Percentiles rank a stretch among this genome's conserved stretches.
These are phyloP conservation scores for Gonocerus acuteangulatus DNA, from an alignment of 2,888 invertebrate genomes.

Conservation along the genomic window DNA sequence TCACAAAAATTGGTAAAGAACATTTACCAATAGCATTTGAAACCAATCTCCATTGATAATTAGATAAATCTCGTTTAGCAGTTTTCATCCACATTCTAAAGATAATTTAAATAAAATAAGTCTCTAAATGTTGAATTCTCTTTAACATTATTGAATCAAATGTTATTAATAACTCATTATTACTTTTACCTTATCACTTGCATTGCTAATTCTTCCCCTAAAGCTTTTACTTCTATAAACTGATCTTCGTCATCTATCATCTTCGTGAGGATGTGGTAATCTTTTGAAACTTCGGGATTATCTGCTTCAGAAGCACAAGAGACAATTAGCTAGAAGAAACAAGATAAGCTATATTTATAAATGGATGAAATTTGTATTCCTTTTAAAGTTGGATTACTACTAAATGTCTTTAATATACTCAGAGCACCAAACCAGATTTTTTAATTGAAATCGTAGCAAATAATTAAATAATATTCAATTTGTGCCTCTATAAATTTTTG, in stretches of 20 bases:
- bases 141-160: too few species aligned
- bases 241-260: constrained; percentile 85
- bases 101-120: constrained; percentile 14
- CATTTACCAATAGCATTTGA: constrained; percentile 88
- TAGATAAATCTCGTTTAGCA: constrained; percentile 77
- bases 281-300: constrained; percentile 77
- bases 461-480: too few species aligned
- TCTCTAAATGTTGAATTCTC: background rate
- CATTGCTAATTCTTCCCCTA: constrained; percentile 90
- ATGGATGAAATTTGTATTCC: background rate
- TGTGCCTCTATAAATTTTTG: too few species aligned
- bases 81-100: constrained; percentile 84
- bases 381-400: background rate
- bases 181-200: constrained; percentile 66
- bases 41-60: constrained; percentile 90
- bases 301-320: constrained; percentile 83
- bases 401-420: background rate
- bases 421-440: too few species aligned
- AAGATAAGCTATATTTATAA: too few species aligned
- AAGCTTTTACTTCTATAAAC: constrained; percentile 79
- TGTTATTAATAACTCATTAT: too few species aligned
- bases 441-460: too few species aligned
- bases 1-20: constrained; percentile 92
- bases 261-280: constrained; percentile 73
- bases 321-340: constrained; percentile 64